Percentiles rank a stretch among this genome's conserved stretches.
Conservation (phyloP, 2,797 vertebrate genomes). For the Schizopygopsis pylzovi region DNA sequence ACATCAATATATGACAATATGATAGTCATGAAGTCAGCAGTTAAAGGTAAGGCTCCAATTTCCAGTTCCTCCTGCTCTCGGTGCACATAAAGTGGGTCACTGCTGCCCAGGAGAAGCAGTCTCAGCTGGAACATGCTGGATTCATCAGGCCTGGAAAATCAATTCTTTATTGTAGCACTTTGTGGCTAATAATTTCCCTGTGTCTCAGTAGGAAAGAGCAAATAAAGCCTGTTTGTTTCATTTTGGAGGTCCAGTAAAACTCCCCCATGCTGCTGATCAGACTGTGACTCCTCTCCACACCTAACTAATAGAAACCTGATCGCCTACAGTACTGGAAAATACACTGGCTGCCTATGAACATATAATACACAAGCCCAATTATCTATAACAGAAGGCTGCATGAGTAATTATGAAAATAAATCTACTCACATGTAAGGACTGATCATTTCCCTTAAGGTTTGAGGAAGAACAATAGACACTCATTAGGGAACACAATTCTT, state of each 20-base stretch:
- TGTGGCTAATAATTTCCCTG: conserved; percentile 74
- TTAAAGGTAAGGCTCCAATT: conserved; percentile 67
- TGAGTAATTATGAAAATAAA: not conserved
- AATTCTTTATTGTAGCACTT: conserved; percentile 73
- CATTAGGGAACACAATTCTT: conserved; percentile 27
- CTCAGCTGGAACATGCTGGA: conserved; percentile 74
- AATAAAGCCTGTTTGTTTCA: conserved; percentile 75
- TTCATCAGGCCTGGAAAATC: conserved; percentile 76
- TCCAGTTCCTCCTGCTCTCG: conserved; percentile 63
- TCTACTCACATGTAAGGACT: not conserved
- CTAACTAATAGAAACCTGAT: conserved; percentile 40
- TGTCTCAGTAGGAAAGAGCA: conserved; percentile 71
- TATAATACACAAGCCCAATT: not conserved
- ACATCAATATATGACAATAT: conserved; percentile 68
- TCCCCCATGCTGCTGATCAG: conserved; percentile 58
- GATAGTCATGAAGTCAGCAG: conserved; percentile 69
- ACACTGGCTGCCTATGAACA: conserved; percentile 50
- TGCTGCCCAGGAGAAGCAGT: conserved; percentile 66
- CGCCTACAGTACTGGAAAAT: conserved; percentile 57
- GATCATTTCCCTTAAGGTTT: not conserved
- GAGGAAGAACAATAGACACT: conserved; percentile 22
- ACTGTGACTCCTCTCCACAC: conserved; percentile 48
- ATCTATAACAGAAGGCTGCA: not conserved
- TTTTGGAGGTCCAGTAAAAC: conserved; percentile 69
- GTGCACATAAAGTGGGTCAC: conserved; percentile 58